A percentile compares a stretch with the other conserved stretches of the same genome.
These are phyloP conservation scores for Callopanchax toddi DNA, from an alignment of 2,113 vertebrate species.

Conservation along the genomic window DNA sequence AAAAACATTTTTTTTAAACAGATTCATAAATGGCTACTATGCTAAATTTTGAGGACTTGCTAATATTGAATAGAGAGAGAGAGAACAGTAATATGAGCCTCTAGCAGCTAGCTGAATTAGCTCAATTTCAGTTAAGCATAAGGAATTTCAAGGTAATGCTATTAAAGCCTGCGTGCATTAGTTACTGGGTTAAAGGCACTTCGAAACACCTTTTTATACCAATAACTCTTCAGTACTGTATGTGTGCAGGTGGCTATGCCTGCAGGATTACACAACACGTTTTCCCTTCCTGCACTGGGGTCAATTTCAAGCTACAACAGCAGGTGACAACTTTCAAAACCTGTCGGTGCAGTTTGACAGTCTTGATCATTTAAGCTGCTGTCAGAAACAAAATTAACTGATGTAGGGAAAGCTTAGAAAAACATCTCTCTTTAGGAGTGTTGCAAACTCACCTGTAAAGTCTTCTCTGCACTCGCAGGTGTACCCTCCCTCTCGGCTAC, in stretches of 20 bases:
- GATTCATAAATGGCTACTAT: too few species aligned
- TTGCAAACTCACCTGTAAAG: slow-evolving; percentile 85
- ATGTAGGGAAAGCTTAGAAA: too few species aligned
- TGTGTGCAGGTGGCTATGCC: slow-evolving; percentile 4
- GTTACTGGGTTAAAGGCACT: slow-evolving; percentile 8
- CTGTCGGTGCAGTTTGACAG: slow-evolving; percentile 35
- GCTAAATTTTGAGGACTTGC: too few species aligned
- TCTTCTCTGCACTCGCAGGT: slow-evolving; percentile 91
- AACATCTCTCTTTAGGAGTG: too few species aligned
- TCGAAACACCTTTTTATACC: slow-evolving; percentile 19
- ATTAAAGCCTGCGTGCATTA: neutral
- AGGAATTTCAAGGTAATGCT: neutral
- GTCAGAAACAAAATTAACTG: neutral
- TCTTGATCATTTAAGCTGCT: slow-evolving; percentile 1
- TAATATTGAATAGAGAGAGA: too few species aligned
- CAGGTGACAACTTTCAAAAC: slow-evolving; percentile 38
- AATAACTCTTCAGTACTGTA: slow-evolving; percentile 31
- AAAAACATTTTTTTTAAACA: too few species aligned
- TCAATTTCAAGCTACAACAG: slow-evolving; percentile 46
- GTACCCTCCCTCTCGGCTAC: slow-evolving; percentile 93
- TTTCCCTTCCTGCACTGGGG: slow-evolving; percentile 30
- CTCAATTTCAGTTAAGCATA: too few species aligned
- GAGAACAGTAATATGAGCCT: too few species aligned
- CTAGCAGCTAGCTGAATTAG: too few species aligned
- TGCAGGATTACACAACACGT: slow-evolving; percentile 19